Conservation (phyloP, 1,140 invertebrate genomes). For the Diorhabda sublineata region DNA sequence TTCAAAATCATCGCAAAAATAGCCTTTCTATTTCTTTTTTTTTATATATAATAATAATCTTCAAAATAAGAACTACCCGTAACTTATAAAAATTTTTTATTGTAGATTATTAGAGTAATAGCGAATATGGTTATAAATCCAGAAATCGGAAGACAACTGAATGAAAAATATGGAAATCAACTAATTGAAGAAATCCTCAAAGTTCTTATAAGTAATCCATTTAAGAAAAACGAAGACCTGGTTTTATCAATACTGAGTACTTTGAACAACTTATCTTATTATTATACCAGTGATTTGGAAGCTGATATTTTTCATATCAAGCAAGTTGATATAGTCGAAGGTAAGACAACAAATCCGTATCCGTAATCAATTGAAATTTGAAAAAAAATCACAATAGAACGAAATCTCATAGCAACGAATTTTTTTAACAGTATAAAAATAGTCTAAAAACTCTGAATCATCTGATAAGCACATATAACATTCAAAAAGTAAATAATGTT, state of each 20-base stretch:
- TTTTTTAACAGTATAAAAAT: no score
- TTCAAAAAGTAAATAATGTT: no score
- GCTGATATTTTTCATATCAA: slow-evolving; percentile 44
- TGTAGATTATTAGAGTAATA: slow-evolving; percentile 60
- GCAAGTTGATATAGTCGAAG: slow-evolving; percentile 45
- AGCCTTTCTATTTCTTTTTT: slow-evolving; percentile 8
- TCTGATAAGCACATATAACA: no score
- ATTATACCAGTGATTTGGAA: slow-evolving; percentile 48
- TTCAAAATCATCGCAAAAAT: slow-evolving; percentile 54
- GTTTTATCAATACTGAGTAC: slow-evolving; percentile 60
- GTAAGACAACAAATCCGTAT: slow-evolving; percentile 23
- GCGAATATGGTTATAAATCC: slow-evolving; percentile 71
- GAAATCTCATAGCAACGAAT: no score
- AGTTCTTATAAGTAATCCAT: slow-evolving; percentile 50
- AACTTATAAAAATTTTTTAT: neutral
- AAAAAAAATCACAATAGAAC: no score
- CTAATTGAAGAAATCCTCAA: slow-evolving; percentile 53
- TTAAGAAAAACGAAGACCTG: slow-evolving; percentile 60
- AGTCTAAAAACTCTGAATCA: no score
- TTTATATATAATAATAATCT: no score
- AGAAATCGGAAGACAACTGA: slow-evolving; percentile 59
- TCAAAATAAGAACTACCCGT: neutral
- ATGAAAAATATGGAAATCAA: slow-evolving; percentile 42
- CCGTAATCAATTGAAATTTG: neutral
- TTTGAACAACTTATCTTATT: slow-evolving; percentile 66